Percentiles rank a stretch among this genome's conserved stretches.
phyloP scores from a whole-genome alignment of 2,888 invertebrate genomes.

The Pimpla rufipes region DNA sequence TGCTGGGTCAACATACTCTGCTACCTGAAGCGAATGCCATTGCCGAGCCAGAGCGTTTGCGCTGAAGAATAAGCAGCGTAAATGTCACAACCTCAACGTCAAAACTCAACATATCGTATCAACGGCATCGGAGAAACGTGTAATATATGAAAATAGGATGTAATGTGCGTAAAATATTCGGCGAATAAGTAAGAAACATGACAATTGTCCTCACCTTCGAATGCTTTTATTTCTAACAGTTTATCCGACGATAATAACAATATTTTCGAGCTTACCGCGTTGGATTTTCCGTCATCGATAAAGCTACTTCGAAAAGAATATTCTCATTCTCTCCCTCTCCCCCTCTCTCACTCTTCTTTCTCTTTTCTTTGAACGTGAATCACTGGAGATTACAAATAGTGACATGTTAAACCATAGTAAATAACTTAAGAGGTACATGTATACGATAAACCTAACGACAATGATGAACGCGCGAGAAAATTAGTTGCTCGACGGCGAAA shows the following conservation, averaged over 20 bases:
- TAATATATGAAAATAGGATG: constrained; percentile 39
- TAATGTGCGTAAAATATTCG: constrained; percentile 20
- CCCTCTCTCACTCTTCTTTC: constrained; percentile 15
- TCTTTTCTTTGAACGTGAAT: constrained; percentile 46
- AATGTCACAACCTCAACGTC: constrained; percentile 13
- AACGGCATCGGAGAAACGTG: not conserved
- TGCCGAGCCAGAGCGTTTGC: constrained; percentile 31
- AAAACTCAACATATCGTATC: constrained; percentile 8
- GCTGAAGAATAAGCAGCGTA: constrained; percentile 30
- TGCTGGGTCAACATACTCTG: constrained; percentile 95
- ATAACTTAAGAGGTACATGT: constrained; percentile 64
- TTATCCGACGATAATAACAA: constrained; percentile 63
- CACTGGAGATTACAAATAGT: constrained; percentile 49
- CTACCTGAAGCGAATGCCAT: constrained; percentile 88
- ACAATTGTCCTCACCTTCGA: constrained; percentile 17
- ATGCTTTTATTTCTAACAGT: constrained; percentile 59
- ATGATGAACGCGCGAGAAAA: constrained; percentile 33
- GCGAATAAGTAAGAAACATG: constrained; percentile 51
- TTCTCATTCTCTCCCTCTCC: constrained; percentile 31
- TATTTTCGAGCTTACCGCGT: constrained; percentile 57
- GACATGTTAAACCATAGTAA: constrained; percentile 52
- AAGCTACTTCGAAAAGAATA: constrained; percentile 56
- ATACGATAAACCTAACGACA: constrained; percentile 51
- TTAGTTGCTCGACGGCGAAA: constrained; percentile 41
- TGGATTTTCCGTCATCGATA: constrained; percentile 51